A percentile compares a stretch with the other conserved stretches of the same genome.
These are phyloP conservation scores for Brachylomia viminalis DNA, from an alignment of 2,888 invertebrate species.

Conservation along the genomic window DNA sequence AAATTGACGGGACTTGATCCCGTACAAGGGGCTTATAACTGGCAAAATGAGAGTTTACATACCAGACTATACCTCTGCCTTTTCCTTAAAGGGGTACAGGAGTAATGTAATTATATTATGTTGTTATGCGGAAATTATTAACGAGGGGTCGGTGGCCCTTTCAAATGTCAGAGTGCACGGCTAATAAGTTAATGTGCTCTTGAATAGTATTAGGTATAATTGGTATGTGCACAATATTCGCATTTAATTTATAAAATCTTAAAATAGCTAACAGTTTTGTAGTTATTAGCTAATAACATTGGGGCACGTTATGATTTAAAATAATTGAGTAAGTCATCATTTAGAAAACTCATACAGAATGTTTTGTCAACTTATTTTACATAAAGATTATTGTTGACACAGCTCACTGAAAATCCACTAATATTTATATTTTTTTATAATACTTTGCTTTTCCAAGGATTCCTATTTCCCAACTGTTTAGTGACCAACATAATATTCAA, in stretches of 20 bases:
- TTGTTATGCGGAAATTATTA: not conserved
- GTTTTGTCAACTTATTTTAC: not conserved
- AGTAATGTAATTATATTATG: not conserved
- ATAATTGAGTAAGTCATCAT: not conserved
- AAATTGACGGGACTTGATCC: not conserved
- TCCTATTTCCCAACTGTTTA: not conserved
- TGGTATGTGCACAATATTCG: not conserved
- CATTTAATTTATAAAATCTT: not conserved
- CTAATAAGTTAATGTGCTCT: not conserved
- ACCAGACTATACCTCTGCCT: not conserved
- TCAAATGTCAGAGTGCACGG: conserved; percentile 3
- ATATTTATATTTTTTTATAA: not conserved
- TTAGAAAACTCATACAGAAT: not conserved
- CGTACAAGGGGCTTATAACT: not conserved
- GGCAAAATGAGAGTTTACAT: not conserved
- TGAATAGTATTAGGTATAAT: too few species aligned
- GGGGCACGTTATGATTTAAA: too few species aligned
- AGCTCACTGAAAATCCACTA: not conserved
- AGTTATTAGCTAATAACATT: not conserved
- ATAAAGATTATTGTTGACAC: not conserved
- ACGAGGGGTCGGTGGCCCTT: not conserved
- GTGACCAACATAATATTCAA: not conserved
- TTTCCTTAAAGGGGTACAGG: not conserved
- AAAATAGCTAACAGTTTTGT: not conserved
- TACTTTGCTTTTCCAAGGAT: not conserved